phyloP scores from a whole-genome alignment of 2,888 invertebrate genomes.

The Lacanobia wlatinum region DNA sequence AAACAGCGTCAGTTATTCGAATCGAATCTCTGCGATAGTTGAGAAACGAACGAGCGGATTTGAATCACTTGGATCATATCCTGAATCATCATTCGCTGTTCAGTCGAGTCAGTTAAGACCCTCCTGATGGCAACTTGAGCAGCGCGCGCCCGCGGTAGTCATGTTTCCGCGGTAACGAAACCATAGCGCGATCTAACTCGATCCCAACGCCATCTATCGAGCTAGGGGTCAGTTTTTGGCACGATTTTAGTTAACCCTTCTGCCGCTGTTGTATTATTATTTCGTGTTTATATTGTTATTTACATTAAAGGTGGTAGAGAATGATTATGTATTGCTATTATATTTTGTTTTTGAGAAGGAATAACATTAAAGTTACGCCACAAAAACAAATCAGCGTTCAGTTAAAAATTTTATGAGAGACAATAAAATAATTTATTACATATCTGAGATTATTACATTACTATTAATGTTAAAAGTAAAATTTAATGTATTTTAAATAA shows the following conservation, averaged over 20 bases:
- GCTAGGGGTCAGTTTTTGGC: constrained; percentile 21
- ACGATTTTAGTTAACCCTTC: constrained; percentile 18
- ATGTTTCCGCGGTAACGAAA: constrained; percentile 49
- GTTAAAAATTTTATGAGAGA: background rate
- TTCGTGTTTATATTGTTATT: constrained; percentile 6
- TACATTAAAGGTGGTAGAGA: no score
- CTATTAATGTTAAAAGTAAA: no score
- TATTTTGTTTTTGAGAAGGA: background rate
- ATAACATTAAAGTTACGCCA: background rate
- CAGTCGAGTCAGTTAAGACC: constrained; percentile 91
- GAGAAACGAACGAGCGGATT: constrained; percentile 78
- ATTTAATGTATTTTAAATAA: no score
- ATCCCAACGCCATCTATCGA: constrained; percentile 71
- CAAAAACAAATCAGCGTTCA: background rate
- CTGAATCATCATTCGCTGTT: constrained; percentile 87
- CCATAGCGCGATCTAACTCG: constrained; percentile 71
- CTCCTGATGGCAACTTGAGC: constrained; percentile 76
- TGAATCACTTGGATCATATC: constrained; percentile 81
- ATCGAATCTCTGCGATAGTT: constrained; percentile 82
- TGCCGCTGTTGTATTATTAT: constrained; percentile 13
- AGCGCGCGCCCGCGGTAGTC: constrained; percentile 9
- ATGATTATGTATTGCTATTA: background rate
- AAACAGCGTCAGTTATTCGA: constrained; percentile 78
- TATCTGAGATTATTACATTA: background rate
- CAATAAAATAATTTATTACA: no score